phyloP scores from a whole-genome alignment of 2,113 vertebrate genomes.

The Cryptomyrus ogoouensis region DNA sequence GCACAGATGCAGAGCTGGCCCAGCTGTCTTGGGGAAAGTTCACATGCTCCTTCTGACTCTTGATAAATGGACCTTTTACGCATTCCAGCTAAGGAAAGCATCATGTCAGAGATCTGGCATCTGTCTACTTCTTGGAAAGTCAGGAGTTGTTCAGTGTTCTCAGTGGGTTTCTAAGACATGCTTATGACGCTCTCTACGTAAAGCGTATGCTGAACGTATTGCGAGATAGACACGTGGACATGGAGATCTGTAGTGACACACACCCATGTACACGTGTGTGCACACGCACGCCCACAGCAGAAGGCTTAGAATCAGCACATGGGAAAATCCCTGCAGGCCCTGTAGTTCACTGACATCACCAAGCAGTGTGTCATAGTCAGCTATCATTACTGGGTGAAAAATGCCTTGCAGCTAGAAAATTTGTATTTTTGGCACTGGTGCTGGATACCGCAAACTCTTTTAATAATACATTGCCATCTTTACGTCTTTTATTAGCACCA shows the following conservation, averaged over 20 bases:
- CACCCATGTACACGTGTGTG: neutral
- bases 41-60: neutral
- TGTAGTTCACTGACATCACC: slow-evolving; percentile 11
- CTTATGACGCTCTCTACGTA: neutral
- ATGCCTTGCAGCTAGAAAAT: neutral
- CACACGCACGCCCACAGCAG: neutral
- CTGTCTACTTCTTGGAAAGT: neutral
- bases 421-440: neutral
- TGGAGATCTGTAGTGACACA: neutral
- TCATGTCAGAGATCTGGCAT: neutral
- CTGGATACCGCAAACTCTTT: neutral
- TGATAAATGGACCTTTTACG: slow-evolving; percentile 17
- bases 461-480: neutral
- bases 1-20: neutral
- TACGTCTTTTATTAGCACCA: neutral
- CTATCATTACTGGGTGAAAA: slow-evolving; percentile 7
- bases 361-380: neutral
- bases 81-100: neutral
- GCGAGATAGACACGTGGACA: neutral
- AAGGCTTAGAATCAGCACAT: neutral
- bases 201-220: neutral
- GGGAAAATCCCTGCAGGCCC: neutral
- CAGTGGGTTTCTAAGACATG: neutral
- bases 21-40: neutral
- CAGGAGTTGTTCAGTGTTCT: neutral